Percentiles rank a stretch among this genome's conserved stretches.
Conservation (phyloP, 2,888 invertebrate genomes). For the Anaspis maculata region DNA sequence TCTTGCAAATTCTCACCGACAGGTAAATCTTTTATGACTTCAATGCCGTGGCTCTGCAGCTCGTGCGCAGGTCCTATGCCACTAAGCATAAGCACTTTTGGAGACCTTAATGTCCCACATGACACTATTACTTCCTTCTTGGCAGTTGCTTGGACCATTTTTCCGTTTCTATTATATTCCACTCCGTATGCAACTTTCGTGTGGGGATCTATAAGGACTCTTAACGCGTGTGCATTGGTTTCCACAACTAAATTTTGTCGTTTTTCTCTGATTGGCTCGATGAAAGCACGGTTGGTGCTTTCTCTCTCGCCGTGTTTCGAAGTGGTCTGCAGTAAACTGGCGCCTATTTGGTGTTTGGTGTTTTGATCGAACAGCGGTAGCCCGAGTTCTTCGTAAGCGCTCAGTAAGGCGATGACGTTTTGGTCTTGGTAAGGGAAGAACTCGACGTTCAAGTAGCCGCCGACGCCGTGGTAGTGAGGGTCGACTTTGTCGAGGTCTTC, state of each 20-base stretch:
- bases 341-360: slow-evolving; percentile 50
- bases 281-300: slow-evolving; percentile 57
- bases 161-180: slow-evolving; percentile 45
- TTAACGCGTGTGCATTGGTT: slow-evolving; percentile 47
- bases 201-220: slow-evolving; percentile 50
- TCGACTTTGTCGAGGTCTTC: slow-evolving; percentile 46
- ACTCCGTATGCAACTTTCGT: slow-evolving; percentile 47
- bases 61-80: slow-evolving; percentile 56
- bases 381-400: slow-evolving; percentile 56
- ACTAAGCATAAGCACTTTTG: slow-evolving; percentile 56
- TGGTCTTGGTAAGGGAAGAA: slow-evolving; percentile 54
- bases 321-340: slow-evolving; percentile 55
- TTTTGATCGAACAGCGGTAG: slow-evolving; percentile 52
- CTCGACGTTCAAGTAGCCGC: slow-evolving; percentile 58
- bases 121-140: slow-evolving; percentile 56
- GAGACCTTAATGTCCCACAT: slow-evolving; percentile 53
- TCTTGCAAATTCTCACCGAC: slow-evolving; percentile 71
- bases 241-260: slow-evolving; percentile 46
- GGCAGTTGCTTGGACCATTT: slow-evolving; percentile 42
- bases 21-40: slow-evolving; percentile 53
- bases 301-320: slow-evolving; percentile 51
- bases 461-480: slow-evolving; percentile 49
- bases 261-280: slow-evolving; percentile 54
- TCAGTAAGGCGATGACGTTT: slow-evolving; percentile 48
- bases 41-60: slow-evolving; percentile 45